Evolutionary conservation across 2,888 invertebrate genomes (phyloP).

Genomic region (Ochropleura leucogaster): DNA sequence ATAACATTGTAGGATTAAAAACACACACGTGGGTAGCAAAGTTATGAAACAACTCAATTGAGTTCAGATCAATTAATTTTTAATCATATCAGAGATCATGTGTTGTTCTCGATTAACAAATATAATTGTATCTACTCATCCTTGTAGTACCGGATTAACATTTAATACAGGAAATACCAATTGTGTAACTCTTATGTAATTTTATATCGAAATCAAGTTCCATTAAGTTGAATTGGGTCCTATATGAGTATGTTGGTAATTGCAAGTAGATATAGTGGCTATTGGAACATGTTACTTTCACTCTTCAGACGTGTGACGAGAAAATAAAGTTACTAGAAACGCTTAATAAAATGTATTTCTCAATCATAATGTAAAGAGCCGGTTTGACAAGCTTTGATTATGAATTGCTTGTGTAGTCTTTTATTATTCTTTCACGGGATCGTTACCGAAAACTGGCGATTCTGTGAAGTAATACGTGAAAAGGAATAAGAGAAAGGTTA

Average conservation of each 20-base stretch:
- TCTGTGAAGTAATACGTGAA: neutral
- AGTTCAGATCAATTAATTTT: constrained; percentile 13
- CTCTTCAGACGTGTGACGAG: constrained; percentile 70
- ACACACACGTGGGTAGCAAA: neutral
- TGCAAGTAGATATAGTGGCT: constrained; percentile 69
- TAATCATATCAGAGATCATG: constrained; percentile 17
- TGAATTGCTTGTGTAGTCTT: constrained; percentile 6
- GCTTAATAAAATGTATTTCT: constrained; percentile 36
- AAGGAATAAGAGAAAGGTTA: neutral
- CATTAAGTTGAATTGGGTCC: constrained; percentile 72
- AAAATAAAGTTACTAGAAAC: constrained; percentile 66
- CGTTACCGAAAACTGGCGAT: no score
- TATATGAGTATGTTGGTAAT: constrained; percentile 66
- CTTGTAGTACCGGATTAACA: constrained; percentile 44
- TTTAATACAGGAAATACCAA: constrained; percentile 60
- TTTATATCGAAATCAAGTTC: constrained; percentile 63
- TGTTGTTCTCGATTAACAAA: constrained; percentile 24
- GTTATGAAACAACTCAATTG: constrained; percentile 14
- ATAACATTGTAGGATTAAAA: no score
- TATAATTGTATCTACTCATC: constrained; percentile 42
- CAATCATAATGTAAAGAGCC: constrained; percentile 47
- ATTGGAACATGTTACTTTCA: constrained; percentile 79
- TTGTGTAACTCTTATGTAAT: constrained; percentile 63
- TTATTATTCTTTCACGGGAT: neutral
- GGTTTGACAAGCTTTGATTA: constrained; percentile 2